Evolutionary conservation across 2,888 invertebrate species (phyloP).

Genomic region (Eledona agricola): DNA sequence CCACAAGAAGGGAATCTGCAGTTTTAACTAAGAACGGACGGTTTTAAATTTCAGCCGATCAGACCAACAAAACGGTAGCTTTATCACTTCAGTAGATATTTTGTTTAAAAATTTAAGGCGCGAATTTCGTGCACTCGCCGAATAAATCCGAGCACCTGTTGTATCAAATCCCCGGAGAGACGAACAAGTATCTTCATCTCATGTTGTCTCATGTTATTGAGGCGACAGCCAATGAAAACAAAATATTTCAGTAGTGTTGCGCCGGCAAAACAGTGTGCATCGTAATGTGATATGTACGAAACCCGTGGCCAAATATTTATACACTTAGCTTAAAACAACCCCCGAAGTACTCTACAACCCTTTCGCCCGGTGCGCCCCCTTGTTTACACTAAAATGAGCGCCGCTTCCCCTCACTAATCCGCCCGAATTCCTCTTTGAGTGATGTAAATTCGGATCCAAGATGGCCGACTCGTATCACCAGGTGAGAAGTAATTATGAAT

Average conservation of each 20-base stretch:
- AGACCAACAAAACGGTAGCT: no score
- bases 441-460: conserved; percentile 62
- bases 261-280: conserved; percentile 43
- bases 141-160: conserved; percentile 31
- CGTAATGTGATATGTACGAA: conserved; percentile 40
- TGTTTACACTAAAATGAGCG: conserved; percentile 1
- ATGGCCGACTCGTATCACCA: conserved; percentile 75
- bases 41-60: no score
- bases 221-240: conserved; percentile 26
- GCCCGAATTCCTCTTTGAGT: conserved; percentile 39
- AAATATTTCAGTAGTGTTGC: conserved; percentile 34
- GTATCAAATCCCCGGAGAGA: conserved; percentile 6
- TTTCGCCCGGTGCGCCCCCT: conserved; percentile 10
- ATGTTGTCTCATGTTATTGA: conserved; percentile 15
- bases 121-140: conserved; percentile 1
- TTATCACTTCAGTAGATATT: no score
- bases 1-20: no score
- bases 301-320: conserved; percentile 30
- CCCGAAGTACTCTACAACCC: conserved; percentile 3
- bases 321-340: conserved; percentile 23
- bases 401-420: conserved; percentile 17
- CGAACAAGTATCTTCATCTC: conserved; percentile 16
- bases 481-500: conserved; percentile 62
- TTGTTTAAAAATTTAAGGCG: conserved; percentile 1
- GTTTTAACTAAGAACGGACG: no score